phyloP scores from a whole-genome alignment of 2,797 vertebrate genomes.

The Pygocentrus nattereri region DNA sequence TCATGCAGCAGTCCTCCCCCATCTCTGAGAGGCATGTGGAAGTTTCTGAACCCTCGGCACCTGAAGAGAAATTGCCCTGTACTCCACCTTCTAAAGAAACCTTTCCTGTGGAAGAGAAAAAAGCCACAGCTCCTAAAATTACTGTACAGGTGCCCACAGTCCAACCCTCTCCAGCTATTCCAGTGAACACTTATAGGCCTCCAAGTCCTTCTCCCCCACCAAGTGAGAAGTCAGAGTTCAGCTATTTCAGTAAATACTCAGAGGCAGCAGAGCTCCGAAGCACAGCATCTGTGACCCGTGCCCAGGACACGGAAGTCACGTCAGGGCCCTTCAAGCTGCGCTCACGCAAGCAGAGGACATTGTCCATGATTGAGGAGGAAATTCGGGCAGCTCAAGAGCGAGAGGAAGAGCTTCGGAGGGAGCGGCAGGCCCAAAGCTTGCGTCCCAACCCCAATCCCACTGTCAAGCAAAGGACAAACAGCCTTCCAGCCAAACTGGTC shows the following conservation, averaged over 20 bases:
- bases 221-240: slow-evolving; percentile 85
- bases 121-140: slow-evolving; percentile 72
- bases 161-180: slow-evolving; percentile 41
- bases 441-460: slow-evolving; percentile 60
- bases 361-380: slow-evolving; percentile 99
- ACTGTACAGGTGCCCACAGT: slow-evolving; percentile 57
- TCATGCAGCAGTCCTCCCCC: slow-evolving; percentile 55
- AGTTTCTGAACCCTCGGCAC: slow-evolving; percentile 44
- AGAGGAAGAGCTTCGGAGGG: slow-evolving; percentile 94
- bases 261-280: slow-evolving; percentile 95
- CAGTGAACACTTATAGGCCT: slow-evolving; percentile 54
- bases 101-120: slow-evolving; percentile 81
- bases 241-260: slow-evolving; percentile 97
- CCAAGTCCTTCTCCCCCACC: slow-evolving; percentile 70
- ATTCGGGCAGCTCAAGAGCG: slow-evolving; percentile 96
- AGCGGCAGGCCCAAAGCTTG: slow-evolving; percentile 82
- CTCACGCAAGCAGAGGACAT: slow-evolving; percentile 93
- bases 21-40: slow-evolving; percentile 55
- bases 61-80: slow-evolving; percentile 36
- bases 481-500: slow-evolving; percentile 81
- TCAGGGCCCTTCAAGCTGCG: slow-evolving; percentile 94
- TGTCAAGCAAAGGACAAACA: slow-evolving; percentile 81
- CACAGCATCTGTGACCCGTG: slow-evolving; percentile 85
- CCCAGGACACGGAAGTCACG: slow-evolving; percentile 85
- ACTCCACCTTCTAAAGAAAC: slow-evolving; percentile 53